Conservation (phyloP, 2,888 invertebrate genomes). For the Xestia xanthographa region DNA sequence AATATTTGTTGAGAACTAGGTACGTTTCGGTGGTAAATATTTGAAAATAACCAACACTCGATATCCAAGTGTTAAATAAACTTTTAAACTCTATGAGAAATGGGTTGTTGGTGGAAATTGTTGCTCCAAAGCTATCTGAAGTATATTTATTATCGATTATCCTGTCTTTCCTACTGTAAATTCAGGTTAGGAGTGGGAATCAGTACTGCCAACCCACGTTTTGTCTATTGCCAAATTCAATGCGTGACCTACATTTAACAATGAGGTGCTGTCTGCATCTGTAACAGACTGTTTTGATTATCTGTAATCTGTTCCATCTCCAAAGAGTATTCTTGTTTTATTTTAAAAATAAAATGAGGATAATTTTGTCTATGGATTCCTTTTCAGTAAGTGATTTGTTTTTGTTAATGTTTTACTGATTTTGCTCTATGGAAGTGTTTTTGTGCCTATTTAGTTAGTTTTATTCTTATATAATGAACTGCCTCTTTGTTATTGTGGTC, state of each 20-base stretch:
- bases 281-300: slow-evolving; percentile 73
- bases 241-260: slow-evolving; percentile 73
- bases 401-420: slow-evolving; percentile 12
- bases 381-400: slow-evolving; percentile 28
- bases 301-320: slow-evolving; percentile 71
- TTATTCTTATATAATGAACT: not conserved
- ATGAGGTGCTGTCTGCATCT: slow-evolving; percentile 70
- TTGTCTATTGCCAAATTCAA: slow-evolving; percentile 64
- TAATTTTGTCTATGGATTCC: slow-evolving; percentile 37
- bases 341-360: slow-evolving; percentile 40
- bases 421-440: not conserved
- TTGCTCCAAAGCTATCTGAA: slow-evolving; percentile 31
- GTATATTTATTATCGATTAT: slow-evolving; percentile 64
- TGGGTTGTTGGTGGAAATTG: slow-evolving; percentile 37
- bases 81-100: slow-evolving; percentile 42
- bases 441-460: not conserved
- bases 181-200: slow-evolving; percentile 65
- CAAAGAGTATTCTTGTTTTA: slow-evolving; percentile 45
- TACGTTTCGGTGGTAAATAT: slow-evolving; percentile 38
- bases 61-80: slow-evolving; percentile 54
- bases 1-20: slow-evolving; percentile 30
- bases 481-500: not conserved
- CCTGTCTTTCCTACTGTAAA: slow-evolving; percentile 59
- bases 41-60: slow-evolving; percentile 37
- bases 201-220: slow-evolving; percentile 59